Percentiles rank a stretch among this genome's conserved stretches.
These are phyloP conservation scores for Parotocinclus haroldoi DNA, from an alignment of 2,797 vertebrate species.

Conservation along the genomic window DNA sequence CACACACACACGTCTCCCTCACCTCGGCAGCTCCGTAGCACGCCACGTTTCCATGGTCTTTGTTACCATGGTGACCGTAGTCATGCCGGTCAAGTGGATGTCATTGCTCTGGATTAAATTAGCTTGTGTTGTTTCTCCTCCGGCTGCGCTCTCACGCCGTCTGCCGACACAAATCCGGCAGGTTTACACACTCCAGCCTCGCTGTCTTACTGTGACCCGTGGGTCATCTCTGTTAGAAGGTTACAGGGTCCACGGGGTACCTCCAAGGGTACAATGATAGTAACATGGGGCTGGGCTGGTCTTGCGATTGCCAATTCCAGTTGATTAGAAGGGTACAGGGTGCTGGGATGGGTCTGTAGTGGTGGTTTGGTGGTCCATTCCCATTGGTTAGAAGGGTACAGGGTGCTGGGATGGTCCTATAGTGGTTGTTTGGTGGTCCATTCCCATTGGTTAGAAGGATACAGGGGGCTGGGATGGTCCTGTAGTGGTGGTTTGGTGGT, in stretches of 20 bases:
- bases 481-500: no score
- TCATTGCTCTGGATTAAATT: slow-evolving; percentile 38
- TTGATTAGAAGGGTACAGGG: neutral
- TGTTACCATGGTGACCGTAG: slow-evolving; percentile 36
- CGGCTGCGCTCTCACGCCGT: neutral
- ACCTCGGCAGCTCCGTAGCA: neutral
- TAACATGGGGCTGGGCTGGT: no score
- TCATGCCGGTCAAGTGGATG: slow-evolving; percentile 27
- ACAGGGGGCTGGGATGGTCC: neutral
- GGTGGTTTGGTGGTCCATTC: neutral
- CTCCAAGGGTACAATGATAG: no score
- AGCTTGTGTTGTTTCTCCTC: neutral
- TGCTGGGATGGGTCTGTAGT: no score
- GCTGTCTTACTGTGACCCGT: neutral
- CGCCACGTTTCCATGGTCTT: slow-evolving; percentile 20
- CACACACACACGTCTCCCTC: neutral
- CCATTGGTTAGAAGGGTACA: neutral
- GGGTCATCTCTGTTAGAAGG: no score
- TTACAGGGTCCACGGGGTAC: no score
- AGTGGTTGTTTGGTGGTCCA: no score
- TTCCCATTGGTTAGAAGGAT: neutral
- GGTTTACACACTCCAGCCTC: neutral
- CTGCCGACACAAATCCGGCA: neutral
- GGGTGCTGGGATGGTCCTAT: no score
- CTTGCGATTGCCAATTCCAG: neutral